Conservation (phyloP, 2,113 vertebrate species). For the Hydropotes inermis region DNA sequence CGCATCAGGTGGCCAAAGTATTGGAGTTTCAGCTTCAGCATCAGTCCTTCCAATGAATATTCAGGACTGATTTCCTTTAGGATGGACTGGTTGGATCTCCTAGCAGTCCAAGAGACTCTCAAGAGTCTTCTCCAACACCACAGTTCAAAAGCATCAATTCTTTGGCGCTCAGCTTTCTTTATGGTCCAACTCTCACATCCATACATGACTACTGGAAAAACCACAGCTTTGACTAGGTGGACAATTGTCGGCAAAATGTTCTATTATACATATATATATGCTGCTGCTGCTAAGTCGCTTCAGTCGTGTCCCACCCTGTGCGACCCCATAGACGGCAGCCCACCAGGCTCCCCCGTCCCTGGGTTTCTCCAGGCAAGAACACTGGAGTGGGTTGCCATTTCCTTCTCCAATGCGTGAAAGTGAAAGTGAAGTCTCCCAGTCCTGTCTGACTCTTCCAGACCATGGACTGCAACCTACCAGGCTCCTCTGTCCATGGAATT, state of each 20-base stretch:
- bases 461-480: no score
- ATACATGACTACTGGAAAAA: background rate
- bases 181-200: background rate
- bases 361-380: no score
- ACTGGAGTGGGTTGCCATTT: no score
- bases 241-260: background rate
- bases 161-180: background rate
- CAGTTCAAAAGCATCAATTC: background rate
- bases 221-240: background rate
- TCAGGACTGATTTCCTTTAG: background rate
- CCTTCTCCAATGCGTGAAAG: no score
- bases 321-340: no score
- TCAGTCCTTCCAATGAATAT: background rate
- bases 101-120: background rate
- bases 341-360: no score
- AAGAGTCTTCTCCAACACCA: background rate
- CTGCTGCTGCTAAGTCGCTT: no score
- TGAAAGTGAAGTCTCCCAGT: no score
- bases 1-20: background rate
- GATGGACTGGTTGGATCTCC: fast-evolving
- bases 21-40: background rate
- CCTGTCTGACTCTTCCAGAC: no score
- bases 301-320: no score
- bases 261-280: background rate
- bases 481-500: no score